Evolutionary conservation across 2,113 vertebrate species (phyloP), one percentile per base, ranked within the genome.

Genomic region (Oncorhynchus kisutch): DNA sequence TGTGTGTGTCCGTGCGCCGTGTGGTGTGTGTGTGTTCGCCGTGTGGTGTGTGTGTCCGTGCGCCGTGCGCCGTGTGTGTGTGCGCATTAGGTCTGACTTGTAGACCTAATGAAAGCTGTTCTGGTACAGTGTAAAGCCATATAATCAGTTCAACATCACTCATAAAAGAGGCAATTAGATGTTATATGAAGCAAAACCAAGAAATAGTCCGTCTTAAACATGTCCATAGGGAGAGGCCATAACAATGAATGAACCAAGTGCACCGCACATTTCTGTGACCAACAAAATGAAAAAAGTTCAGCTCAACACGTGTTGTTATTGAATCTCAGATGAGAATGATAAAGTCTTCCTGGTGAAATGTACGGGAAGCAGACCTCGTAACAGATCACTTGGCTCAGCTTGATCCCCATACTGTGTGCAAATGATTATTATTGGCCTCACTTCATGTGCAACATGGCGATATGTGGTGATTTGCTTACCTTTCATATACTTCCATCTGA

Each of bases 141-240:
- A 13, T 18, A 54, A 54, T 14, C 16, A 3, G 51, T 54, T 54
- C 51, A 13, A 54, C 12, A 54, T 54, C 54, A 66, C 75, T 78
- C 20, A 27, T 67, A 72, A 80, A 54, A 54, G 73, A 72, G 72
- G 75, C 75, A 75, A 81, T 85, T 77, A 76, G 70, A 70, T 48
- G 62, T 71, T 76, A 82, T 71, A 82, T 14, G 60, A 75, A 71
- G 66, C 65, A 24, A 80, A 78, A 74, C 67, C 65, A 34, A 75
- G 74, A 64, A 78, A 82, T 48, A 70, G 79, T n/a, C 51, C 3
- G n/a, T 29, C 72, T 77, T 68, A 70, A 73, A 71, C 64, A 12
- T 11, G 24, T 65, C 69, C 39, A 4, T 31, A 65, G 72, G 70
- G 64, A 68, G 5, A 51, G 54, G 22, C 65, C 59, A 76, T 31